These are phyloP conservation scores for Tethya wilhelma DNA, from an alignment of 37 sponge, comb jelly and placozoan species.

Conservation along the genomic window DNA sequence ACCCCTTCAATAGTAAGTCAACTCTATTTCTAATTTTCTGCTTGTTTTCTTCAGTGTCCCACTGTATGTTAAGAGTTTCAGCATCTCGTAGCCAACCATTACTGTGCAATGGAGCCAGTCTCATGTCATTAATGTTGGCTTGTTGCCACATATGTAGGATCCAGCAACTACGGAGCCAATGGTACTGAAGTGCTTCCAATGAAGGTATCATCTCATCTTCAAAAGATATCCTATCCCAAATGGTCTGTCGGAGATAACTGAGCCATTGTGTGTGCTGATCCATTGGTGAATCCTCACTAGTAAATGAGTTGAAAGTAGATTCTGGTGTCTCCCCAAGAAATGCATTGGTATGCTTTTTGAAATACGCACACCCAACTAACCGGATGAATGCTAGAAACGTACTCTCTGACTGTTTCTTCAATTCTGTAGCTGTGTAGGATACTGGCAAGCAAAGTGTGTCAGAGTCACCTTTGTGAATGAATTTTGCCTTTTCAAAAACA, in stretches of 20 bases:
- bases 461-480: neutral
- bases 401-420: neutral
- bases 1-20: slow-evolving; percentile 1
- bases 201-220: slow-evolving; percentile 40
- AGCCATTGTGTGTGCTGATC: slow-evolving; percentile 32
- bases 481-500: neutral
- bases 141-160: slow-evolving; percentile 30
- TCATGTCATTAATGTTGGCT: neutral
- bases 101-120: neutral
- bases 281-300: neutral
- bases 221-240: slow-evolving; percentile 17
- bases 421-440: too few species aligned
- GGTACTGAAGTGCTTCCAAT: slow-evolving; percentile 4
- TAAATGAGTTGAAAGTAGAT: neutral
- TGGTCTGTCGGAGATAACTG: slow-evolving; percentile 7
- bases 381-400: slow-evolving; percentile 10
- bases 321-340: neutral
- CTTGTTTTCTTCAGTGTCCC: slow-evolving; percentile 24
- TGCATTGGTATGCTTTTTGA: neutral
- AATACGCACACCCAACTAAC: neutral
- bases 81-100: slow-evolving; percentile 19
- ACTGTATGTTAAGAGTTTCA: neutral
- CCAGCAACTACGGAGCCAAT: slow-evolving; percentile 25
- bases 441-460: neutral
- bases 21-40: slow-evolving; percentile 1